Conservation (phyloP, 2,888 invertebrate genomes). For the Tethea ocularis region DNA sequence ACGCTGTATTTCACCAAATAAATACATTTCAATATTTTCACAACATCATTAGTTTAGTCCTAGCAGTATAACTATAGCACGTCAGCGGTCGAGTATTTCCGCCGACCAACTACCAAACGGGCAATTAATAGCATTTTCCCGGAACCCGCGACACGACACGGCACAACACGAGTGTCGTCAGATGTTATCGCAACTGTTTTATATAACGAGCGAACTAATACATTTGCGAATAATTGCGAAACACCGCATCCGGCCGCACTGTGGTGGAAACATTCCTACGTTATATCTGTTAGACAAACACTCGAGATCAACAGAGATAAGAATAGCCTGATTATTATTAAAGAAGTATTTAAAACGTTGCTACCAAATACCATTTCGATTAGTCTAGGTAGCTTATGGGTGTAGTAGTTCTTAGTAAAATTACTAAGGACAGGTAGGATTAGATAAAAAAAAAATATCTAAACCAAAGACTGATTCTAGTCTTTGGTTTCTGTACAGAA, state of each 20-base stretch:
- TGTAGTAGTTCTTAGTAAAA: no score
- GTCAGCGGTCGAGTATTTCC: neutral
- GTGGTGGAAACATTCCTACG: neutral
- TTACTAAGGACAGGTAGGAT: no score
- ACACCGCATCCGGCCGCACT: neutral
- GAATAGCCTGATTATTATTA: neutral
- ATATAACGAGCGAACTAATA: constrained; percentile 5
- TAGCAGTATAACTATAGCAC: neutral
- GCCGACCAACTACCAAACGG: neutral
- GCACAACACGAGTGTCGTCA: neutral
- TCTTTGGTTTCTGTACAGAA: no score
- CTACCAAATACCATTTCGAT: no score
- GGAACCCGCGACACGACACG: neutral
- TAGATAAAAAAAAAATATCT: no score
- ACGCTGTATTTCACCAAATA: no score
- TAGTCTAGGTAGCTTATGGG: no score
- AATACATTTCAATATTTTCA: no score
- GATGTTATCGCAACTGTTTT: constrained; percentile 3
- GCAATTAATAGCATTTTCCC: neutral
- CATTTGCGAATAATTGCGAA: constrained; percentile 1
- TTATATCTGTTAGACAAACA: neutral
- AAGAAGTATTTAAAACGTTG: neutral
- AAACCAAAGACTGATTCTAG: no score
- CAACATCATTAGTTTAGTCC: no score
- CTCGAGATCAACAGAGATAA: neutral